Base-by-base conservation (phyloP, 30 jellyfish, hydroid and myxozoan genomes). In the Cassiopea xamachana region DNA sequence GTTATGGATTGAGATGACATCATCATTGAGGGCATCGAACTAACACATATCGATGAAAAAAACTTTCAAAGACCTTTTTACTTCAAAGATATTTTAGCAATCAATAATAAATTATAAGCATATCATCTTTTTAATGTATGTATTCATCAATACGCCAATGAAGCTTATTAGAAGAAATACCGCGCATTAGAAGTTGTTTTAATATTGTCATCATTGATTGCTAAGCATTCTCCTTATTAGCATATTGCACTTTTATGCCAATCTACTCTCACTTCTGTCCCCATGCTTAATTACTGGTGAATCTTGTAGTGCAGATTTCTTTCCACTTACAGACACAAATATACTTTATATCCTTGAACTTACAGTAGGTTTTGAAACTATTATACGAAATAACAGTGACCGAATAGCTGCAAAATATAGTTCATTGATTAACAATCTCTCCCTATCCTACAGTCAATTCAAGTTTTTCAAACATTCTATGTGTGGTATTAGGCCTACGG, bases 121-220 rank as follows among this genome's bases (percentile, higher is more conserved):
- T 55, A 55, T 55, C 7, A 3, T 55, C 64, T 55, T 55, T 55
- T 3, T 55, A 3, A 55, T 6, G 7, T 15, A 10, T 4, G 7
- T 6, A 76, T 44, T 1, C 5, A 70, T 44, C 39, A 43, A 43
- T 76, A 70, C 2, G 85, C 27, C 69, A 6, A 76, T 76, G 70
- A 76, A 19, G 47, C 85, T 70, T 8, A 27, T 27, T 27, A 27
- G 70, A 43, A 70, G 85, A 76, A 3, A 76, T 9, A 76, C 8
- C 70, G 85, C 85, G 85, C 69, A 9, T 43, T 76, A 76, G 10
- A 80, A 55, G 60, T 75, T n/a, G 4, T 80, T 18, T 78, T 78
- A 60, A 3, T 60, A 19, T 48, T 60, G 48, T 78, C 7, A 18
- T n/a, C 15, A 78, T 78, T 78, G 44, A 8, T 75, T 48, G 12